Conservation (phyloP, 2,888 invertebrate genomes). For the Buathra laborator region DNA sequence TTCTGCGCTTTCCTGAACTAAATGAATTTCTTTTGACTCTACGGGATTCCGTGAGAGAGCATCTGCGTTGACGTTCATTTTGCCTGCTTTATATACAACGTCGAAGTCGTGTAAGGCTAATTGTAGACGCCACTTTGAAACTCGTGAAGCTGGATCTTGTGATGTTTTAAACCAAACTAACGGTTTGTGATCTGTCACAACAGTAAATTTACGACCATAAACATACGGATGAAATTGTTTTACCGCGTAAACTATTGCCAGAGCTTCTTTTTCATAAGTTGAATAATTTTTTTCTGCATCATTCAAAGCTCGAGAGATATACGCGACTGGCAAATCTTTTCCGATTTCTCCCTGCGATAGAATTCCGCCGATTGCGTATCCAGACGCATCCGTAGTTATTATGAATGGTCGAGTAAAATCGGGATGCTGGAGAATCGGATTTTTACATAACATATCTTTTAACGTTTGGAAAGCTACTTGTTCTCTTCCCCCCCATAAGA, state of each 20-base stretch:
- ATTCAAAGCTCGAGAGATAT: background rate
- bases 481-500: background rate
- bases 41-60: constrained; percentile 56
- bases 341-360: background rate
- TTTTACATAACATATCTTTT: background rate
- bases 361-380: background rate
- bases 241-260: constrained; percentile 34
- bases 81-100: constrained; percentile 35
- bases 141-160: background rate
- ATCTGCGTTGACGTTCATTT: constrained; percentile 50
- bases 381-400: background rate
- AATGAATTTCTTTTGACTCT: background rate
- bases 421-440: background rate
- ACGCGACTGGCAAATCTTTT: background rate
- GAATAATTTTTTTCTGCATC: background rate
- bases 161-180: constrained; percentile 4
- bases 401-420: background rate
- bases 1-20: background rate
- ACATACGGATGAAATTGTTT: constrained; percentile 36
- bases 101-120: constrained; percentile 51
- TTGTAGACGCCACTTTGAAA: constrained; percentile 28
- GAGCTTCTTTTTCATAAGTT: constrained; percentile 28
- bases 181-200: constrained; percentile 37
- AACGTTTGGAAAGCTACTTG: background rate
- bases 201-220: constrained; percentile 40